Evolutionary conservation across 2,888 invertebrate species (phyloP), one percentile per base, ranked within the genome.

Genomic region (Rhamphomyia laevipes): DNA sequence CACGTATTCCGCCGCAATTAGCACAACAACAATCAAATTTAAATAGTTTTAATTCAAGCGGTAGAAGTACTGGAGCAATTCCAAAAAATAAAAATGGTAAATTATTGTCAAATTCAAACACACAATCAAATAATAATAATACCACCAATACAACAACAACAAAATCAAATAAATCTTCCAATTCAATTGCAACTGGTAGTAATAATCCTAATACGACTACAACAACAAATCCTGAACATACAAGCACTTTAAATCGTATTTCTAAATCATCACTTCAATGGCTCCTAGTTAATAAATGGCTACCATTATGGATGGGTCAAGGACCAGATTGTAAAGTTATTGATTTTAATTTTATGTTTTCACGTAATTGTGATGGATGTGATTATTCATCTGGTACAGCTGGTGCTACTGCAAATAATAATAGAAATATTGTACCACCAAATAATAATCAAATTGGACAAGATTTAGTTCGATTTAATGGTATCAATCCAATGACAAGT

Each of bases 221-320:
- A 6, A 37, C 48, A n/a, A 52, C 49, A 35, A 54, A 51, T 16
- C 53, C 63, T 4, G 65, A 65, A 45, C 63, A 63, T 48, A 53
- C 58, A 31, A 63, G 63, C 43, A 63, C 65, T 4, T 52, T 70
- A 23, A 70, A 70, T 60, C 66, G 79, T 47, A 76, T 81, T 45
- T 80, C 77, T 47, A 77, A 77, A 61, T 76, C 77, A 2, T 77
- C 80, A 2, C 69, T 81, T 35, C 80, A 81, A 59, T 81, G 81
- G 81, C 70, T 81, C 57, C 66, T 81, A 51, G 77, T 80, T 0
- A 81, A 82, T 59, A 78, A 79, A 57, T 81, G 81, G 81, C 61
- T 81, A 18, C 77, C 79, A 0, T 60, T 78, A 40, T 80, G 80
- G 80, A 75, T 77, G 50, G 71, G 71, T n/a, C 74, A 74, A 46